Percentiles rank a stretch among this genome's conserved stretches.
Conservation (phyloP, 2,888 invertebrate species). For the Penaeus monodon region DNA sequence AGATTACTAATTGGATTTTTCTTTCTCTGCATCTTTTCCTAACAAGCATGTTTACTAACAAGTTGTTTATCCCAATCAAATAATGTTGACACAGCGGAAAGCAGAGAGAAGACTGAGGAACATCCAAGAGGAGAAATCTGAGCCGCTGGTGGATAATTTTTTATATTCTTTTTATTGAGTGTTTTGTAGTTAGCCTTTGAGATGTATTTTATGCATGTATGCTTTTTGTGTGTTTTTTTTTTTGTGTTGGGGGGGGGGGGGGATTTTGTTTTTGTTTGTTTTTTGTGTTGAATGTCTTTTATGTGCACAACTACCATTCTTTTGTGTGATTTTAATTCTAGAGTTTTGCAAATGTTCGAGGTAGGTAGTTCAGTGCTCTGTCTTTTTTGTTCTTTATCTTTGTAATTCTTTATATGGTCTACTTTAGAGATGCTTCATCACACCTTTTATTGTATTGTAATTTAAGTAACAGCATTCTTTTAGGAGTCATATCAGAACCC, state of each 20-base stretch:
- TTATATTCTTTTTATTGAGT: slow-evolving; percentile 3
- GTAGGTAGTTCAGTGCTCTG: too few species aligned
- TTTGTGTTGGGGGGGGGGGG: background rate
- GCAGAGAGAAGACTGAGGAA: slow-evolving; percentile 25
- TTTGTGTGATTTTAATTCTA: too few species aligned
- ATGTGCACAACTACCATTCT: too few species aligned
- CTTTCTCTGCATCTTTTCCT: background rate
- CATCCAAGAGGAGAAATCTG: slow-evolving; percentile 38
- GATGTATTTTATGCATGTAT: background rate
- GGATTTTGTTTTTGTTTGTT: background rate
- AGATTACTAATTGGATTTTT: background rate
- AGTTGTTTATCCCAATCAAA: background rate
- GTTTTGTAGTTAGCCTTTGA: background rate
- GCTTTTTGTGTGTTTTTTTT: background rate
- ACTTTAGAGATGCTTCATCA: too few species aligned
- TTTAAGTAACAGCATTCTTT: too few species aligned
- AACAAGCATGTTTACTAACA: background rate
- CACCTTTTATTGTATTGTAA: too few species aligned
- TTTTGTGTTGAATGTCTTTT: background rate
- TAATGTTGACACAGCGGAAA: background rate
- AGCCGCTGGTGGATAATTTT: slow-evolving; percentile 40
- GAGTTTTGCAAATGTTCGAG: too few species aligned
- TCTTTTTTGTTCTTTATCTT: too few species aligned
- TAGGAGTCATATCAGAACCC: too few species aligned
- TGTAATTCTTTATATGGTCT: too few species aligned